Base-by-base conservation (phyloP, 1,140 invertebrate species). In the Brachionus paranguensis region DNA sequence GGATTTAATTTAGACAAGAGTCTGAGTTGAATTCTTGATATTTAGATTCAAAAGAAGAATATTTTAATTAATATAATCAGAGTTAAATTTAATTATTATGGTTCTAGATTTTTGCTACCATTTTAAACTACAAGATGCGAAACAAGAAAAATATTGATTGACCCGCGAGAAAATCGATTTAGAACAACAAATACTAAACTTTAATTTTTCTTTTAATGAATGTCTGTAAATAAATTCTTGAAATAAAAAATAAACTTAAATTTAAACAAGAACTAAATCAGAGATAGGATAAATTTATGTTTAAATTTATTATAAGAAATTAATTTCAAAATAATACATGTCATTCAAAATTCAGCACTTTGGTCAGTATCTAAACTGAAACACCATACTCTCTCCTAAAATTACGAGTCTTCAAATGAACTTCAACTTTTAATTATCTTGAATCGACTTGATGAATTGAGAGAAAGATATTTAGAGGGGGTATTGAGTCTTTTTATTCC, bases 141-240 rank as follows among this genome's bases (percentile, higher is more conserved):
- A 60, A 27, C 53, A 60, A 60, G 53, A 68, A 68, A 68, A 68
- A 33, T 68, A 68, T 68, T 68, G 65, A 68, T 68, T 68, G 65
- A 68, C 65, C 65, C 65, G 33, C 33, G 17, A 68, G 24, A 29
- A 68, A 33, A 68, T 68, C 65, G 33, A 68, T 68, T 17, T n/a
- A 68, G 29, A 68, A 68, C n/a, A 29, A 68, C 33, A 33, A 37
- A 33, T 24, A 33, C 29, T 68, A 68, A 68, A 68, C 27, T 68
- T 68, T 68, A 37, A 68, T 68, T 12, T 29, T 68, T 68, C 20
- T 60, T 60, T 53, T 60, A 60, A 60, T 60, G 17, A 60, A 60
- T 60, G 53, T 60, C 53, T 60, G 53, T 20, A 60, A 60, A 60
- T 60, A 60, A 60, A 60, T 60, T 60, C 53, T 60, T 60, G 3